A percentile compares a stretch with the other conserved stretches of the same genome.
phyloP scores from a whole-genome alignment of 2,888 invertebrate species.

The Elgonia sp. region DNA sequence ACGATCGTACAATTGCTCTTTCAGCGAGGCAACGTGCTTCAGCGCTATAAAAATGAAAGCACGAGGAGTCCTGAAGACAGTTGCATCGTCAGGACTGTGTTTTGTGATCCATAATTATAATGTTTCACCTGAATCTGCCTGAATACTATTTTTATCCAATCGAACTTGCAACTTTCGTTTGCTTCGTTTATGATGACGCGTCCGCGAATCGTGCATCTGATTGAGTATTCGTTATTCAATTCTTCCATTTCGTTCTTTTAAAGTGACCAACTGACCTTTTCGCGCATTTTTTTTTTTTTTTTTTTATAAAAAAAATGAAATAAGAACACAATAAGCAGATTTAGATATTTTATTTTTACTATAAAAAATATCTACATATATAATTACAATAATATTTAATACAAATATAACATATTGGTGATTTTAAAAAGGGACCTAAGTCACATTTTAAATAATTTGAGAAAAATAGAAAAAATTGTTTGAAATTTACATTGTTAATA shows the following conservation, averaged over 20 bases:
- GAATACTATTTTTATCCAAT: conserved; percentile 38
- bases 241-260: neutral
- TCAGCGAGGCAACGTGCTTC: conserved; percentile 20
- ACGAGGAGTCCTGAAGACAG: conserved; percentile 42
- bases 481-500: no score
- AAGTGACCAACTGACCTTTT: neutral
- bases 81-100: conserved; percentile 26
- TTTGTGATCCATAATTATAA: conserved; percentile 65
- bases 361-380: no score
- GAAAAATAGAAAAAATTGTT: no score
- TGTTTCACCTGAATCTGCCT: conserved; percentile 65
- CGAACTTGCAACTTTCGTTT: conserved; percentile 55
- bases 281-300: neutral
- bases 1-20: conserved; percentile 39
- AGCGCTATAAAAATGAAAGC: conserved; percentile 57
- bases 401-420: no score
- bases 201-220: conserved; percentile 59
- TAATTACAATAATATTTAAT: no score
- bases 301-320: neutral
- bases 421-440: no score
- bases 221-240: conserved; percentile 25
- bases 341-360: no score
- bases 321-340: no score
- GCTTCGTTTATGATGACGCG: conserved; percentile 21
- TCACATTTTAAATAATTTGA: no score